These are phyloP conservation scores for Mandrillus leucophaeus DNA, from an alignment of 2,113 vertebrate genomes.

Conservation along the genomic window DNA sequence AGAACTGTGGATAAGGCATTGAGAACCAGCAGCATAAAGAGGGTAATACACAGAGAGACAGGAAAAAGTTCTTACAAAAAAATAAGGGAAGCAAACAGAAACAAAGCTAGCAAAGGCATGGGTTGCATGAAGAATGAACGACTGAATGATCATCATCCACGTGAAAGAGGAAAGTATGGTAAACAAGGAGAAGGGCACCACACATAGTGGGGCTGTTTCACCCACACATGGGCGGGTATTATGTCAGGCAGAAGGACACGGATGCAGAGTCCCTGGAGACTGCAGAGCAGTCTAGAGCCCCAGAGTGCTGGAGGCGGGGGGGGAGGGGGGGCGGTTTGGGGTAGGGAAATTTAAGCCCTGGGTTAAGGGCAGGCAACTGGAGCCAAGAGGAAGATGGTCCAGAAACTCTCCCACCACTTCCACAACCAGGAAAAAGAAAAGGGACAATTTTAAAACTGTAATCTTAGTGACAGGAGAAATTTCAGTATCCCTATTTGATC, in stretches of 20 bases:
- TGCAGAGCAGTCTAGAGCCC: not conserved
- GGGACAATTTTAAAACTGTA: not conserved
- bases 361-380: not conserved
- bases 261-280: not conserved
- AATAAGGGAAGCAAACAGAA: not conserved
- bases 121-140: not conserved
- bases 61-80: not conserved
- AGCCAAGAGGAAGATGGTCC: not conserved
- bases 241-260: not conserved
- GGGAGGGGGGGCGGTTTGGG: too few species aligned
- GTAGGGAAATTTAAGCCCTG: not conserved
- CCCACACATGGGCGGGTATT: not conserved
- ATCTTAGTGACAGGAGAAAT: not conserved
- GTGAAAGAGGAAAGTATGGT: too few species aligned
- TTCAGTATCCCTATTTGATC: not conserved
- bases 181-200: not conserved
- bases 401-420: not conserved
- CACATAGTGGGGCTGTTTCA: fast-evolving
- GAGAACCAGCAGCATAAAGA: not conserved
- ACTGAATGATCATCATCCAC: fast-evolving
- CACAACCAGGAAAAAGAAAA: not conserved
- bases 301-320: not conserved
- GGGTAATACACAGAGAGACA: not conserved
- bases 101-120: not conserved
- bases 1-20: not conserved